Base-by-base conservation (phyloP, 2,797 vertebrate genomes). In the Thaleichthys pacificus region DNA sequence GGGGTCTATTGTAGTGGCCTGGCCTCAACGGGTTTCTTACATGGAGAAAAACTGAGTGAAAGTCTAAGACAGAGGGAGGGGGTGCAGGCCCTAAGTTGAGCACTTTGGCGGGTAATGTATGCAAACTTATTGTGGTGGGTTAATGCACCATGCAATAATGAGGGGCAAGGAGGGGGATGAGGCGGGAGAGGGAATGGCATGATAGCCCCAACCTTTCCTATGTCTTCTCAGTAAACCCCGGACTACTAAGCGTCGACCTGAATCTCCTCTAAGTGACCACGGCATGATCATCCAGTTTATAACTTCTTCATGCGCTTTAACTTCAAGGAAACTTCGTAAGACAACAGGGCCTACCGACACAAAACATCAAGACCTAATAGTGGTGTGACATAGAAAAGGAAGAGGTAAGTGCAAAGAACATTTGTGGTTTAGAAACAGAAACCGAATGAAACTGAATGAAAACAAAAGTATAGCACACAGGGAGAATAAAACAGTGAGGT, bases 71-170 rank as follows among this genome's bases (percentile, higher is more conserved):
- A 66, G 62, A 65, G 65, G 82, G 78, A 81, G 84, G 78, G 75
- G 81, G 78, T 79, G 86, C 58, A 62, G 73, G 74, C 66, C 77
- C 73, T 71, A 66, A 76, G 69, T 61, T 81, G 81, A 86, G 80
- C 80, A 83, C 81, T 67, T 73, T 66, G 69, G 61, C 68, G 79
- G 77, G 81, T 92, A 93, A 93, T 93, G 79, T 93, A 93, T 93
- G 89, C 92, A 32, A 30, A 73, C 49, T 91, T 88, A 88, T 94
- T 94, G 93, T 94, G 77, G 70, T 58, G 71, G 91, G 80, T 88
- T 90, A 93, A 90, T 92, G 91, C 90, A 91, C 85, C 91, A 54
- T 89, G 86, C 76, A 67, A 84, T 91, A 92, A 93, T 92, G 80
- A 85, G 83, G 58, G 77, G 61, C 66, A 70, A 68, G 70, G 71